These are phyloP conservation scores for Petromus typicus DNA, from an alignment of 2,113 vertebrate species.

Conservation along the genomic window DNA sequence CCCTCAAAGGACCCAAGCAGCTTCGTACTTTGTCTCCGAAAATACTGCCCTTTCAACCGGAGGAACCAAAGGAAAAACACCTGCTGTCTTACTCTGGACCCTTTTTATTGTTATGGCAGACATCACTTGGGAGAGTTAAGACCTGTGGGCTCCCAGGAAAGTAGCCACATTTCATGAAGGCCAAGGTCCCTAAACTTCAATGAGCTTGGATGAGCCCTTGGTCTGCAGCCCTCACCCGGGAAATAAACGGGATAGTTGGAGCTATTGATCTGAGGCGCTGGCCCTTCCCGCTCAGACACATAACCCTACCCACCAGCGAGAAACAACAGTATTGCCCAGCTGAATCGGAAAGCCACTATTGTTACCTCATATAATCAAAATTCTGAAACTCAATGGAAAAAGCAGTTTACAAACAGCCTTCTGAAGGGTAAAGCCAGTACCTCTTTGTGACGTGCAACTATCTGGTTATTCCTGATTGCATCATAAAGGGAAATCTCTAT, in stretches of 20 bases:
- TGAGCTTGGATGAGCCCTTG: conserved; percentile 2
- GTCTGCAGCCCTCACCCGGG: background rate
- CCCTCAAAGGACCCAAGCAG: background rate
- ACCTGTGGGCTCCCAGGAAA: background rate
- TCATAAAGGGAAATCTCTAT: conserved; percentile 72
- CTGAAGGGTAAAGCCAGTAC: conserved; percentile 20
- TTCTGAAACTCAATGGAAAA: conserved; percentile 65
- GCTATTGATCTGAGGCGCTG: conserved; percentile 50
- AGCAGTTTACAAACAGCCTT: conserved; percentile 58
- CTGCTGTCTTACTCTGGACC: background rate
- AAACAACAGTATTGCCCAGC: conserved; percentile 57
- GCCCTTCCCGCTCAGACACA: background rate
- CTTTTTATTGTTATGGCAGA: background rate
- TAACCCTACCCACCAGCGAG: background rate
- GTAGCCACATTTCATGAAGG: background rate
- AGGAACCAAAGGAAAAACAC: conserved; percentile 29
- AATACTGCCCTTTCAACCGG: conserved; percentile 15
- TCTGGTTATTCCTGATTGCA: conserved; percentile 56
- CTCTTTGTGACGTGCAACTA: conserved; percentile 10
- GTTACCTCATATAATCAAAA: conserved; percentile 69
- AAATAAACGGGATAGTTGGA: conserved; percentile 23
- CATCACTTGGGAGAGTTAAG: background rate
- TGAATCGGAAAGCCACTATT: conserved; percentile 63
- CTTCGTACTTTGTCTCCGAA: conserved; percentile 9
- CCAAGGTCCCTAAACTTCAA: background rate